Evolutionary conservation across 2,797 vertebrate genomes (phyloP).

Genomic region (Alauda arvensis): DNA sequence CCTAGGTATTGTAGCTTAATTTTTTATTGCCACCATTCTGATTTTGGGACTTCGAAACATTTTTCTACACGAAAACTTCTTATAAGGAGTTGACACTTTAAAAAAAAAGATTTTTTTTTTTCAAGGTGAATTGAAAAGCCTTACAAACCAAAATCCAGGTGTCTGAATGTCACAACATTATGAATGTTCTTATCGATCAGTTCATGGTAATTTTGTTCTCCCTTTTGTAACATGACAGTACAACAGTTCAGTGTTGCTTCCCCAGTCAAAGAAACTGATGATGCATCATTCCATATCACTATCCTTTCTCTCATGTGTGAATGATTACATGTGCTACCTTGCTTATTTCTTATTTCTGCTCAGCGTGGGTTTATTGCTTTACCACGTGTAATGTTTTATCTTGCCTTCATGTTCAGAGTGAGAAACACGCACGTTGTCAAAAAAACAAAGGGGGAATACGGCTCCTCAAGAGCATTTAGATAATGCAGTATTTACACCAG

Average conservation of each 20-base stretch:
- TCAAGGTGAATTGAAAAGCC: slow-evolving; percentile 60
- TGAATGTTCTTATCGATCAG: background rate
- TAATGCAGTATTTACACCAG: background rate
- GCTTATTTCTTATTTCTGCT: background rate
- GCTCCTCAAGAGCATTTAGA: background rate
- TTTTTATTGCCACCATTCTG: slow-evolving; percentile 13
- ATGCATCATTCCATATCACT: rapidly evolving
- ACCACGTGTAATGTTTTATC: background rate
- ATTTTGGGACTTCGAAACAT: slow-evolving; percentile 36
- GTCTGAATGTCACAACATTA: background rate
- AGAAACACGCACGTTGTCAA: background rate
- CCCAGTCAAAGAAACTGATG: background rate
- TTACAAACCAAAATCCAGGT: background rate
- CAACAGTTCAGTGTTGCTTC: background rate
- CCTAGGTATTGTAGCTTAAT: slow-evolving; percentile 15
- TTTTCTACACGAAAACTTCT: slow-evolving; percentile 59
- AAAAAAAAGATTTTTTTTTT: slow-evolving; percentile 5
- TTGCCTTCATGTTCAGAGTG: background rate
- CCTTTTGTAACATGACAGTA: background rate
- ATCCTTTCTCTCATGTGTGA: background rate
- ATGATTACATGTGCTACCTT: background rate
- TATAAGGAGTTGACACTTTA: slow-evolving; percentile 45
- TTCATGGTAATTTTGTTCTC: background rate
- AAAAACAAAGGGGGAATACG: background rate
- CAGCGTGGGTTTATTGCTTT: background rate